Percentiles rank a stretch among this genome's conserved stretches.
Evolutionary conservation across 2,797 vertebrate species (phyloP).

Genomic region (Paratrypauchen microcephalus): DNA sequence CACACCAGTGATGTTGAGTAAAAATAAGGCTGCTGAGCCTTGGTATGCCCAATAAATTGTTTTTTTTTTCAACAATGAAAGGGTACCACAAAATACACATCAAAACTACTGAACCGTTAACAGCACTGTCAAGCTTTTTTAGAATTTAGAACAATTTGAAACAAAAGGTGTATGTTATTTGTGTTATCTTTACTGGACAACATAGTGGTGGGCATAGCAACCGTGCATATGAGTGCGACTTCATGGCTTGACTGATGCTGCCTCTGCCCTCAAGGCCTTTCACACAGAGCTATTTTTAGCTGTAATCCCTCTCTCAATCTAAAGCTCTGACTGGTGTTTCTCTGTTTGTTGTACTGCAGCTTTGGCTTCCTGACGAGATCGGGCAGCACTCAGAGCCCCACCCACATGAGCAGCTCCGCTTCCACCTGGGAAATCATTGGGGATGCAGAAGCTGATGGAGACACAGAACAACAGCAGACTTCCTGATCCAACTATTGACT

Average conservation of each 20-base stretch:
- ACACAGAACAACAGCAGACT: conserved; percentile 12
- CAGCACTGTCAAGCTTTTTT: not conserved
- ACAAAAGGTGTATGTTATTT: not conserved
- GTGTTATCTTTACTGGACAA: too few relatives aligned
- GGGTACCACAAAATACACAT: not conserved
- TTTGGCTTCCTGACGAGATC: conserved; percentile 86
- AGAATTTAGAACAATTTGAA: not conserved
- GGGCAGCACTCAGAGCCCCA: conserved; percentile 62
- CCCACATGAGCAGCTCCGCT: conserved; percentile 62
- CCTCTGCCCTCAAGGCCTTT: conserved; percentile 14
- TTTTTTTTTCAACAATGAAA: too few relatives aligned
- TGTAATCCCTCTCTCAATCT: conserved; percentile 55
- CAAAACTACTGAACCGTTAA: not conserved
- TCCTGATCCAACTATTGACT: conserved; percentile 23
- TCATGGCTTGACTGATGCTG: conserved; percentile 18
- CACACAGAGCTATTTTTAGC: conserved; percentile 58
- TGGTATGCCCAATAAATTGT: too few relatives aligned
- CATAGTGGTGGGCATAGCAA: not conserved
- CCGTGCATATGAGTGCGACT: conserved; percentile 6
- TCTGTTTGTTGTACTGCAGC: conserved; percentile 69
- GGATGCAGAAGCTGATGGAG: conserved; percentile 59
- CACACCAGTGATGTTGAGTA: too few relatives aligned
- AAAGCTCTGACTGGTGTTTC: conserved; percentile 41
- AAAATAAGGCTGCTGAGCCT: too few relatives aligned
- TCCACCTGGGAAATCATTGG: conserved; percentile 85